A percentile compares a stretch with the other conserved stretches of the same genome.
phyloP scores from a whole-genome alignment of 1,140 invertebrate species.

The Macrostomum lignano region DNA sequence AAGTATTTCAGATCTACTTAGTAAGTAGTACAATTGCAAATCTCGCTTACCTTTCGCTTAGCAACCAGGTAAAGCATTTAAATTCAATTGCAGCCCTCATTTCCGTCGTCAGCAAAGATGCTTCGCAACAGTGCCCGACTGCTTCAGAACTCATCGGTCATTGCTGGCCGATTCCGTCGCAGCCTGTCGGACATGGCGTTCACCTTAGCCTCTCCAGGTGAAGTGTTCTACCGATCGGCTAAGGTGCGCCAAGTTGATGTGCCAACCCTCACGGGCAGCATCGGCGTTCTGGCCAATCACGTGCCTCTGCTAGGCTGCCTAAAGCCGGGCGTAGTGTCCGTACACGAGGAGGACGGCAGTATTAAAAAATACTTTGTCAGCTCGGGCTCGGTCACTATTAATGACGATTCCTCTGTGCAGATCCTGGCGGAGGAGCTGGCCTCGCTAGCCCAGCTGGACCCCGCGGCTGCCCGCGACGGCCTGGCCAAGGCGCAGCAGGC shows the following conservation, averaged over 20 bases:
- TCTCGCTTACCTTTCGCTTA: no score
- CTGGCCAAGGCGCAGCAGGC: constrained; percentile 54
- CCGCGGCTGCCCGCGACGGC: constrained; percentile 36
- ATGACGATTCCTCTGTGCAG: constrained; percentile 89
- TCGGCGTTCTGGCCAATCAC: constrained; percentile 88
- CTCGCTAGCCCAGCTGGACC: constrained; percentile 51
- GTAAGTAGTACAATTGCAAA: no score
- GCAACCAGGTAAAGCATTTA: no score
- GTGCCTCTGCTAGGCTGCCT: constrained; percentile 79
- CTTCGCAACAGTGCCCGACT: no score
- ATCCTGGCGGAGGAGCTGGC: constrained; percentile 87
- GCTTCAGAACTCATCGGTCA: no score
- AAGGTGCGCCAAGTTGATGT: constrained; percentile 85
- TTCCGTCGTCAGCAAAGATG: no score
- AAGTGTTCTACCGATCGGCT: constrained; percentile 14
- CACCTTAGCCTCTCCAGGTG: constrained; percentile 4
- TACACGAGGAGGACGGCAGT: constrained; percentile 55
- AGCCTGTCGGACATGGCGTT: neutral
- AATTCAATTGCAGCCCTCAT: no score
- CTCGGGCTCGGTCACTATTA: constrained; percentile 82
- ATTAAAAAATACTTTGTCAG: constrained; percentile 59
- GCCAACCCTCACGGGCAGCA: constrained; percentile 70
- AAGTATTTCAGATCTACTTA: no score
- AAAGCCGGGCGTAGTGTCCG: constrained; percentile 75
- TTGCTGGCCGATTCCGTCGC: no score